Conservation (phyloP, 2,797 vertebrate species). For the Sebastes kiyomatsui region DNA sequence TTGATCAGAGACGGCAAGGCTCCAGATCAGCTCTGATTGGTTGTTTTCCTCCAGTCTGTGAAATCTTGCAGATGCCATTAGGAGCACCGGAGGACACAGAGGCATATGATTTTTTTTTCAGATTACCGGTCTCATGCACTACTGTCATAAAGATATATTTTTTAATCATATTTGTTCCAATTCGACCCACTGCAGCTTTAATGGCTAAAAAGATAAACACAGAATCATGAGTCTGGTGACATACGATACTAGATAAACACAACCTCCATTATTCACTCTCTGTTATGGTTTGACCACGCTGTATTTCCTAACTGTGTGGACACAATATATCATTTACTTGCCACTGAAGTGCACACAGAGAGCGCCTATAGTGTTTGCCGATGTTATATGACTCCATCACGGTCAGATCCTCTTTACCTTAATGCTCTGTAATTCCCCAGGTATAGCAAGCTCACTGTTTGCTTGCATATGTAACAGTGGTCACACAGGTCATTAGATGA, state of each 20-base stretch:
- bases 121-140: too few relatives aligned
- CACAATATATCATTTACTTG: not conserved
- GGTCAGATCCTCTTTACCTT: constrained; percentile 2
- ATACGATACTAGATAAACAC: not conserved
- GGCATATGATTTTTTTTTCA: too few relatives aligned
- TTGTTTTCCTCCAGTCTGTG: too few relatives aligned
- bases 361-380: not conserved
- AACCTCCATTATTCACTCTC: not conserved
- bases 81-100: too few relatives aligned
- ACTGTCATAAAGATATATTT: too few relatives aligned
- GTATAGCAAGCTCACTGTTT: constrained; percentile 8
- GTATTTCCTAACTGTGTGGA: not conserved
- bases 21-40: too few relatives aligned
- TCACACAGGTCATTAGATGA: constrained; percentile 15
- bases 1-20: too few relatives aligned
- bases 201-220: not conserved
- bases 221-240: not conserved
- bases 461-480: not conserved
- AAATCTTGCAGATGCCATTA: too few relatives aligned
- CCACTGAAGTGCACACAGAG: not conserved
- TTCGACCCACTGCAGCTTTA: not conserved
- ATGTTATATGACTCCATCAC: constrained; percentile 1
- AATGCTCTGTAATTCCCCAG: constrained; percentile 19
- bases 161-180: too few relatives aligned
- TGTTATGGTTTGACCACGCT: not conserved